Percentiles rank a stretch among this genome's conserved stretches.
Conservation (phyloP, 1,140 invertebrate species). For the Macrostomum lignano region DNA sequence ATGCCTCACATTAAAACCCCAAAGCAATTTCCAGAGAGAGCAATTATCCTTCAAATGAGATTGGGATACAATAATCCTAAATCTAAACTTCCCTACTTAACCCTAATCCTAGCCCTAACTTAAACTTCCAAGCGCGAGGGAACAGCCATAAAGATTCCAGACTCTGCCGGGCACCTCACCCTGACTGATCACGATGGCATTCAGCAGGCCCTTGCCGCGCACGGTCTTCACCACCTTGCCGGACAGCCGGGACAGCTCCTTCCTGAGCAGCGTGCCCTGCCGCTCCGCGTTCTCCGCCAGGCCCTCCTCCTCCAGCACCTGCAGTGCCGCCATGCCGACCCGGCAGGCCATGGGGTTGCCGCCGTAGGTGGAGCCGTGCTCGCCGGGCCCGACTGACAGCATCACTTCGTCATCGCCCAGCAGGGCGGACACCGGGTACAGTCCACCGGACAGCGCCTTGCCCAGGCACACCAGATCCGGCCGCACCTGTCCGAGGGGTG, state of each 20-base stretch:
- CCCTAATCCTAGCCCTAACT: too few species aligned
- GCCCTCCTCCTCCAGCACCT: constrained; percentile 53
- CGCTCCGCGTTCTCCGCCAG: constrained; percentile 54
- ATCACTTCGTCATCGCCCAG: constrained; percentile 57
- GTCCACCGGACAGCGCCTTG: constrained; percentile 83
- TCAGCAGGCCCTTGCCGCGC: constrained; percentile 67
- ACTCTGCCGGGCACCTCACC: constrained; percentile 38
- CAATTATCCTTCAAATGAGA: too few species aligned
- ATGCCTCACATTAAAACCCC: too few species aligned
- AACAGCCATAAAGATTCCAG: too few species aligned
- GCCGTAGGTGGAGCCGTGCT: constrained; percentile 91
- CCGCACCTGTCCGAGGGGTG: too few species aligned
- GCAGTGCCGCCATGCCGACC: constrained; percentile 35
- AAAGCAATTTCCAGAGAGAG: too few species aligned
- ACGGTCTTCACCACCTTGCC: constrained; percentile 44
- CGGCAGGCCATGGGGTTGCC: constrained; percentile 77
- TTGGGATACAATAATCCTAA: too few species aligned
- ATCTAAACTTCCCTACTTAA: too few species aligned
- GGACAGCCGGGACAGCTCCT: constrained; percentile 38
- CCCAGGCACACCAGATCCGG: constrained; percentile 79
- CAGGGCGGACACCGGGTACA: constrained; percentile 62
- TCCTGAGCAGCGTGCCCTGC: constrained; percentile 46
- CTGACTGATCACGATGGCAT: constrained; percentile 65
- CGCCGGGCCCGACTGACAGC: constrained; percentile 62
- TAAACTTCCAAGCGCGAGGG: too few species aligned